Conservation (phyloP, 2,888 invertebrate genomes). For the Nephrotoma flavescens region DNA sequence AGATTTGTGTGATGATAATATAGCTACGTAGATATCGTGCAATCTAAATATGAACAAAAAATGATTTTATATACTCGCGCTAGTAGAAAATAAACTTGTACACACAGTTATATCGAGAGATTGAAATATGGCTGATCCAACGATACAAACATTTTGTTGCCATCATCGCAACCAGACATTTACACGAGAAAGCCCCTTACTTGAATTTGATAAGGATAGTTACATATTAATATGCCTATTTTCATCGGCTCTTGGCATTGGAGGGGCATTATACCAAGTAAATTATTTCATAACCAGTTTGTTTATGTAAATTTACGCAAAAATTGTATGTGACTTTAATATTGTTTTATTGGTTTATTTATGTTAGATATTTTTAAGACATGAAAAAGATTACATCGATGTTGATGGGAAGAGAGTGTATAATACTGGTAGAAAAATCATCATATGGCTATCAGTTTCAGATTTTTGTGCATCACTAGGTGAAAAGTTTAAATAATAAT, state of each 20-base stretch:
- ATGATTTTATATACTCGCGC: background rate
- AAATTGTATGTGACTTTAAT: background rate
- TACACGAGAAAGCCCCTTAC: slow-evolving; percentile 48
- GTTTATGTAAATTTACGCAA: background rate
- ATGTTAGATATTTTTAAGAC: slow-evolving; percentile 48
- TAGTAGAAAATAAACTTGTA: background rate
- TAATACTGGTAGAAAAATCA: slow-evolving; percentile 51
- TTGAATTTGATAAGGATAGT: slow-evolving; percentile 56
- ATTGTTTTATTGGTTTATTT: background rate
- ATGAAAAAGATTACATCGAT: slow-evolving; percentile 34
- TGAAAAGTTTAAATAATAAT: slow-evolving; percentile 23
- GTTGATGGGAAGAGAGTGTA: slow-evolving; percentile 34
- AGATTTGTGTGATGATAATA: background rate
- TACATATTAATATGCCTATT: slow-evolving; percentile 61
- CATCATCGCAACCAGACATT: slow-evolving; percentile 45
- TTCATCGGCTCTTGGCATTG: slow-evolving; percentile 56
- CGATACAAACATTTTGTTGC: slow-evolving; percentile 54
- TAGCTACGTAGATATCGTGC: background rate
- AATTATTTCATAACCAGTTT: slow-evolving; percentile 10
- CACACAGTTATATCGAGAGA: background rate
- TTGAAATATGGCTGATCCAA: slow-evolving; percentile 60
- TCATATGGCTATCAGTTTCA: slow-evolving; percentile 63
- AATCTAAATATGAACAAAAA: background rate
- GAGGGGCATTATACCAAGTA: slow-evolving; percentile 66
- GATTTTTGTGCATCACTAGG: slow-evolving; percentile 66